phyloP scores from a whole-genome alignment of 2,888 invertebrate genomes.

The Andrena bucephala region DNA sequence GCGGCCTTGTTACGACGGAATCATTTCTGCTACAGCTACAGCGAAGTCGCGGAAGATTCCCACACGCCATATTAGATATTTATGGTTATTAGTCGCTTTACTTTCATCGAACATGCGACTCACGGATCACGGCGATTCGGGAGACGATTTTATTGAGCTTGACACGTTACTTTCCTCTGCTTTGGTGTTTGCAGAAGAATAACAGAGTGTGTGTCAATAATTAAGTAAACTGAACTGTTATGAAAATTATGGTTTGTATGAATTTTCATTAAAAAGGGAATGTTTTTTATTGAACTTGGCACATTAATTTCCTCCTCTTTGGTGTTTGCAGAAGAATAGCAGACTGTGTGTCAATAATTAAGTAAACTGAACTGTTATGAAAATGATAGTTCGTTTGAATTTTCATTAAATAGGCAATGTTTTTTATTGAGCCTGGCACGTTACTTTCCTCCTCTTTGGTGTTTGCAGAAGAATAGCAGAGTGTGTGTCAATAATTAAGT shows the following conservation, averaged over 20 bases:
- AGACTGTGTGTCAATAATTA: background rate
- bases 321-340: background rate
- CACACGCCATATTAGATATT: background rate
- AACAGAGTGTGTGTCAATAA: background rate
- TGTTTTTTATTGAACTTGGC: background rate
- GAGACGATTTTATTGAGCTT: background rate
- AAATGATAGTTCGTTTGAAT: background rate
- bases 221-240: background rate
- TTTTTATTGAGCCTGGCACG: background rate
- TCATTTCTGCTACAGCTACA: background rate
- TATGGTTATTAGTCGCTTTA: background rate
- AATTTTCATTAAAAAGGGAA: conserved; percentile 5
- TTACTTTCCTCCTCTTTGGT: background rate
- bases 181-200: background rate
- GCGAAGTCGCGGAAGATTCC: too few relatives aligned
- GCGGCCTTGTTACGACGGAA: background rate
- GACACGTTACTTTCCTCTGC: background rate
- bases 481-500: background rate
- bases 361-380: background rate
- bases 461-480: background rate
- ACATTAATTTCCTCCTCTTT: background rate
- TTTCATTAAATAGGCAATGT: background rate
- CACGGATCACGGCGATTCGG: background rate
- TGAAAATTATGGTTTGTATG: background rate
- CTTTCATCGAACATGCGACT: background rate